Evolutionary conservation across 2,113 vertebrate genomes (phyloP).

Genomic region (Suncus etruscus): DNA sequence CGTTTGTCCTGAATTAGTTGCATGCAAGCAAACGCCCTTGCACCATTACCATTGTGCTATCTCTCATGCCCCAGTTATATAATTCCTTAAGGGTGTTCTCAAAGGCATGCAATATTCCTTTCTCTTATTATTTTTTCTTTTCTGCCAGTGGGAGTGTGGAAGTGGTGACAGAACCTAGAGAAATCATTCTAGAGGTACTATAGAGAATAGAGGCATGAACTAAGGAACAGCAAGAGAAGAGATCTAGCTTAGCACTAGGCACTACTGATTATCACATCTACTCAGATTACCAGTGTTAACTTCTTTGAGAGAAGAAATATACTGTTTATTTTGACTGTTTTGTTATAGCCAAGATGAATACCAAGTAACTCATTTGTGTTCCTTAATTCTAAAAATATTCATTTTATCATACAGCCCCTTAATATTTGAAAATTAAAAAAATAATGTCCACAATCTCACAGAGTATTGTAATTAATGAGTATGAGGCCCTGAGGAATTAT

Average conservation of each 20-base stretch:
- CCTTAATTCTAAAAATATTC: not conserved
- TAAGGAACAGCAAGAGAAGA: not conserved
- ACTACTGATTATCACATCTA: not conserved
- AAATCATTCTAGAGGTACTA: not conserved
- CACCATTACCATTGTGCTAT: too few species aligned
- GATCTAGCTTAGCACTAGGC: not conserved
- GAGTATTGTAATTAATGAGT: not conserved
- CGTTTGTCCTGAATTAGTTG: too few species aligned
- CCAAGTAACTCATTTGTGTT: not conserved
- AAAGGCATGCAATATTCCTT: not conserved
- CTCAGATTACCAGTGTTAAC: not conserved
- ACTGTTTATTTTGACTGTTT: not conserved
- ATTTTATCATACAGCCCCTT: not conserved
- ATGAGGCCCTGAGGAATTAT: not conserved
- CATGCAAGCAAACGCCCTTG: too few species aligned
- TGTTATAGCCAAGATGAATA: not conserved
- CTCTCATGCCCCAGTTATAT: too few species aligned
- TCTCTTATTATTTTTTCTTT: not conserved
- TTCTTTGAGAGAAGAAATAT: not conserved
- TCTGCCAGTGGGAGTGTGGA: not conserved
- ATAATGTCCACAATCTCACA: not conserved
- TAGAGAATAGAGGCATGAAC: not conserved
- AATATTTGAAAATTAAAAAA: slow-evolving; percentile 1
- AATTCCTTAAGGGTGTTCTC: not conserved
- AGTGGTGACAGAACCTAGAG: not conserved